phyloP scores from a whole-genome alignment of 2,888 invertebrate species.

The Shargacucullia verbasci region DNA sequence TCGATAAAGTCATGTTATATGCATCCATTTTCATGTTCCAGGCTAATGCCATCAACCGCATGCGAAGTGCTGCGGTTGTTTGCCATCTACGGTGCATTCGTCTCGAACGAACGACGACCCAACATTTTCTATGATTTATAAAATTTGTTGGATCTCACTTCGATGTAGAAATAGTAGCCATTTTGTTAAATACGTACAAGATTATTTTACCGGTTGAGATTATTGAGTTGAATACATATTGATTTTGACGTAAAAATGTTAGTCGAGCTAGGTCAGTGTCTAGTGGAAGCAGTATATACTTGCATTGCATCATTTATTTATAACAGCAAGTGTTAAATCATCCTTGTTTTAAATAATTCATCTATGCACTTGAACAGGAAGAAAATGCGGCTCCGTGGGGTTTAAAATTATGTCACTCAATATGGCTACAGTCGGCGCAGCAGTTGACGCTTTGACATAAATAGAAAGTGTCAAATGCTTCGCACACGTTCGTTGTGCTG shows the following conservation, averaged over 20 bases:
- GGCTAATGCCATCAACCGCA: constrained; percentile 73
- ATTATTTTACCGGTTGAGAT: too few relatives aligned
- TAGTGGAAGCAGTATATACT: neutral
- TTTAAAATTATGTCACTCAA: constrained; percentile 73
- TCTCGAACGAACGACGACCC: constrained; percentile 75
- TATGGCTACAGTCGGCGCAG: constrained; percentile 68
- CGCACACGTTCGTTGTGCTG: constrained; percentile 70
- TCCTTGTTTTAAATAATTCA: constrained; percentile 37
- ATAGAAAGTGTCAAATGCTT: constrained; percentile 85
- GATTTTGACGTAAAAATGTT: too few relatives aligned
- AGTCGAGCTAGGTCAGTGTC: neutral
- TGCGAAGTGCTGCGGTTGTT: constrained; percentile 73
- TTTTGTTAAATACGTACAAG: too few relatives aligned
- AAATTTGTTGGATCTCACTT: constrained; percentile 33
- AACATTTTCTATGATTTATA: constrained; percentile 64
- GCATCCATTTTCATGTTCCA: constrained; percentile 67
- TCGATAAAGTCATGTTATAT: constrained; percentile 68
- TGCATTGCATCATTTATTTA: too few relatives aligned
- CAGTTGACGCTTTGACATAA: constrained; percentile 72
- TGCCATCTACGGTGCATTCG: constrained; percentile 73
- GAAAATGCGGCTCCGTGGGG: constrained; percentile 54
- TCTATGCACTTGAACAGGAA: constrained; percentile 44
- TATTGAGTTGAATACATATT: too few relatives aligned
- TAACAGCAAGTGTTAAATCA: constrained; percentile 5
- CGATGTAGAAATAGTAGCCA: neutral